A percentile compares a stretch with the other conserved stretches of the same genome.
phyloP scores from a whole-genome alignment of 2,888 invertebrate species.

The Creontiades dilutus region DNA sequence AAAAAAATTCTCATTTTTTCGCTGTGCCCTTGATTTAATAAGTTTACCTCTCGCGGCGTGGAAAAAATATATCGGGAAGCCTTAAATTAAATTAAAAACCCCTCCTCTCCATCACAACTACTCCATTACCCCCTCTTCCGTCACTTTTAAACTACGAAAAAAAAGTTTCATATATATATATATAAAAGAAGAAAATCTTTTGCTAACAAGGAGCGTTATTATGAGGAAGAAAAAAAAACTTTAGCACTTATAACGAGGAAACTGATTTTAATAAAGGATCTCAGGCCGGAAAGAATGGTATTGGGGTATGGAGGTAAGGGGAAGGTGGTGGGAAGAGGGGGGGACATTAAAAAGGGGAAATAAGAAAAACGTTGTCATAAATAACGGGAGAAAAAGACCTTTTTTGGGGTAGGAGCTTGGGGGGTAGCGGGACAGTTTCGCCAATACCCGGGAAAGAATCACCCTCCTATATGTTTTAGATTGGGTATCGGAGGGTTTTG shows the following conservation, averaged over 20 bases:
- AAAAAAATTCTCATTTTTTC: not conserved
- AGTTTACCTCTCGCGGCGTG: not conserved
- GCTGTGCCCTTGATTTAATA: not conserved
- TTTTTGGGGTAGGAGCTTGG: not conserved
- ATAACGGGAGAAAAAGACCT: conserved; percentile 27
- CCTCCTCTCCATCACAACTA: not conserved
- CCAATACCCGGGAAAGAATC: conserved; percentile 23
- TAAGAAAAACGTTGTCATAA: conserved; percentile 32
- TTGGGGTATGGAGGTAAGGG: too few species aligned
- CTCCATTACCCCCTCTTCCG: not conserved
- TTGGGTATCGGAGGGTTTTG: conserved; percentile 17
- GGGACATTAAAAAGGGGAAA: conserved; percentile 17
- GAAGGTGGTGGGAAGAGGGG: not conserved
- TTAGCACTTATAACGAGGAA: conserved; percentile 37
- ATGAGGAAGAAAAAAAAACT: conserved; percentile 27
- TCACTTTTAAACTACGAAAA: not conserved
- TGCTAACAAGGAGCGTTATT: not conserved
- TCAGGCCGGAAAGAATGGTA: not conserved
- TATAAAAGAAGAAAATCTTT: not conserved
- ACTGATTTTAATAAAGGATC: conserved; percentile 22
- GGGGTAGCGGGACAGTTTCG: not conserved
- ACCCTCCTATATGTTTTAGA: conserved; percentile 47
- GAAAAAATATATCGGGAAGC: not conserved
- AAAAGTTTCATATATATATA: not conserved
- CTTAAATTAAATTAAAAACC: not conserved